phyloP scores from a whole-genome alignment of 2,888 invertebrate species.

The Helobdella robusta region DNA sequence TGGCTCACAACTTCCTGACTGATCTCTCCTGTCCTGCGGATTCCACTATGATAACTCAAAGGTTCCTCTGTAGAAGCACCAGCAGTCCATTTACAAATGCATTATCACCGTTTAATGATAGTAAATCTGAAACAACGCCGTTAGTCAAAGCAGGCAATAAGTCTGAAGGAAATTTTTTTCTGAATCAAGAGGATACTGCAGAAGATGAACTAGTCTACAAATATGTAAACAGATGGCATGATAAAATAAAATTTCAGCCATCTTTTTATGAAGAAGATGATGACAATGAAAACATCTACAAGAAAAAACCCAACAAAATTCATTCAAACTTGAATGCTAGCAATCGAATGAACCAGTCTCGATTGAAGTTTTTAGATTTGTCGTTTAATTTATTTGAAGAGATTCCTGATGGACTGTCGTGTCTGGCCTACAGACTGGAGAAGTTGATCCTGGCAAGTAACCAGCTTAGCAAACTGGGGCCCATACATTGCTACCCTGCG shows the following conservation, averaged over 20 bases:
- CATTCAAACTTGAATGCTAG: too few species aligned
- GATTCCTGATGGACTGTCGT: slow-evolving; percentile 78
- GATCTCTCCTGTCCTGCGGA: slow-evolving; percentile 54
- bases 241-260: slow-evolving; percentile 25
- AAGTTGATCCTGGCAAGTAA: slow-evolving; percentile 85
- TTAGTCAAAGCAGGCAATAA: slow-evolving; percentile 31
- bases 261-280: background rate
- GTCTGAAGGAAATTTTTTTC: background rate
- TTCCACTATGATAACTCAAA: background rate
- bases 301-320: too few species aligned
- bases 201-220: background rate
- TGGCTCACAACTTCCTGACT: slow-evolving; percentile 73
- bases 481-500: slow-evolving; percentile 78
- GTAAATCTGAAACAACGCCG: slow-evolving; percentile 33
- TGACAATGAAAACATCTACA: slow-evolving; percentile 3
- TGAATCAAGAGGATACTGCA: too few species aligned
- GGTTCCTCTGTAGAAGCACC: background rate
- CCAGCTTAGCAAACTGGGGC: slow-evolving; percentile 63
- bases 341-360: slow-evolving; percentile 23
- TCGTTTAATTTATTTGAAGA: slow-evolving; percentile 80
- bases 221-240: slow-evolving; percentile 29
- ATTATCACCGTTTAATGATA: background rate
- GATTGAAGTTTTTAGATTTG: slow-evolving; percentile 60
- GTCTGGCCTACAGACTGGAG: slow-evolving; percentile 75
- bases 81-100: too few species aligned